phyloP scores from a whole-genome alignment of 2,797 vertebrate species.

The Lagothrix lagotricha region DNA sequence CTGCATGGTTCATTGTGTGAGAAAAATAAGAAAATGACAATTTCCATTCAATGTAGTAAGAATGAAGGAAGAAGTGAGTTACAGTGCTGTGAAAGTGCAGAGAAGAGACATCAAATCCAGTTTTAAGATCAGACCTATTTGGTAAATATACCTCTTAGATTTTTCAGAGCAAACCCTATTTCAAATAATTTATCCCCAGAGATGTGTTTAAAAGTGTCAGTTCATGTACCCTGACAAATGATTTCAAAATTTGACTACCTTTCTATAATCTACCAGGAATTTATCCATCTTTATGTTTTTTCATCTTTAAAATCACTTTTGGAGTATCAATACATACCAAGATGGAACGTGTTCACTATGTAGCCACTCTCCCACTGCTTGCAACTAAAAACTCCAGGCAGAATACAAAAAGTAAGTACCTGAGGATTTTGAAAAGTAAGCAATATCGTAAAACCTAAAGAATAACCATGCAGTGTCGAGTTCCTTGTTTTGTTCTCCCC shows the following conservation, averaged over 20 bases:
- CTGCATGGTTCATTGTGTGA: neutral
- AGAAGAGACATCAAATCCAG: neutral
- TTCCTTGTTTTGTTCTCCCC: neutral
- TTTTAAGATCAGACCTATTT: slow-evolving; percentile 17
- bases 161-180: slow-evolving; percentile 16
- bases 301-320: neutral
- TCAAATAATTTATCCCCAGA: neutral
- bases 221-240: neutral
- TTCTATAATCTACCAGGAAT: neutral
- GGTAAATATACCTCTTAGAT: neutral
- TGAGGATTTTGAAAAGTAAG: neutral
- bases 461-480: neutral
- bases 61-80: neutral
- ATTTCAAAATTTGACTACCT: neutral
- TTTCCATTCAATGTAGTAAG: neutral
- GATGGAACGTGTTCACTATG: neutral
- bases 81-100: neutral
- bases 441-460: neutral
- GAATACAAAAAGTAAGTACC: neutral
- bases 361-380: neutral
- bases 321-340: neutral
- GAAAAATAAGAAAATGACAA: neutral
- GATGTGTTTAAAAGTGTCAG: neutral
- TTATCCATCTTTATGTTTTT: neutral
- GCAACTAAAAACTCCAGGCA: neutral